Evolutionary conservation across 2,888 invertebrate genomes (phyloP).

Genomic region (Alsophila aescularia): DNA sequence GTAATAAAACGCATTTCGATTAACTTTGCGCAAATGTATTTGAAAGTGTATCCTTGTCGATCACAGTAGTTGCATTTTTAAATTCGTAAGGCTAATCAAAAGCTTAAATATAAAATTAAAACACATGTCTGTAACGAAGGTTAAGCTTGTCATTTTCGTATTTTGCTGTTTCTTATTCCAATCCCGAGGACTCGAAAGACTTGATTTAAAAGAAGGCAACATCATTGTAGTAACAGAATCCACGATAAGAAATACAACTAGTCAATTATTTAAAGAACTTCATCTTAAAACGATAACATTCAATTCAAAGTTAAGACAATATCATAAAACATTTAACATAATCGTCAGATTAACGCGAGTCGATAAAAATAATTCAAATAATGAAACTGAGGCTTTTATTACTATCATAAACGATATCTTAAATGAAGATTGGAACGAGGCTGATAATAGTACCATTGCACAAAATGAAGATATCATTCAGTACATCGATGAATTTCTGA

Average conservation of each 20-base stretch:
- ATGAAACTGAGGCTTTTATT: constrained; percentile 46
- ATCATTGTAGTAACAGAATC: constrained; percentile 46
- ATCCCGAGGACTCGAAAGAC: constrained; percentile 42
- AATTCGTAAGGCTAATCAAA: neutral
- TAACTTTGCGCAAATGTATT: neutral
- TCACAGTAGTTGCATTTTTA: neutral
- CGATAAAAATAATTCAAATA: constrained; percentile 46
- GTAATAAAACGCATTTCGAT: constrained; percentile 12
- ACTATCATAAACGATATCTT: constrained; percentile 56
- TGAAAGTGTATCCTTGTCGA: constrained; percentile 3
- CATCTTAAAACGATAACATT: constrained; percentile 43
- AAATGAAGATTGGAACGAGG: constrained; percentile 42
- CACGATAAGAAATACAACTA: constrained; percentile 49
- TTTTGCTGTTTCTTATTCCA: constrained; percentile 26
- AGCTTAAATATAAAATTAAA: neutral
- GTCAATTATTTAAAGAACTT: constrained; percentile 53
- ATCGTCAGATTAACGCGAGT: constrained; percentile 51
- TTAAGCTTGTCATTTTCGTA: constrained; percentile 32
- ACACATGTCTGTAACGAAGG: constrained; percentile 35
- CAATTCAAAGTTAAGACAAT: constrained; percentile 49
- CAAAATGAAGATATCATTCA: constrained; percentile 40
- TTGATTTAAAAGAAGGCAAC: constrained; percentile 44
- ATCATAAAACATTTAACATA: constrained; percentile 51
- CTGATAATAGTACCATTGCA: constrained; percentile 36
- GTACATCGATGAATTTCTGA: constrained; percentile 48